Conservation (phyloP, 2,113 vertebrate genomes). For the Amphilophus citrinellus region DNA sequence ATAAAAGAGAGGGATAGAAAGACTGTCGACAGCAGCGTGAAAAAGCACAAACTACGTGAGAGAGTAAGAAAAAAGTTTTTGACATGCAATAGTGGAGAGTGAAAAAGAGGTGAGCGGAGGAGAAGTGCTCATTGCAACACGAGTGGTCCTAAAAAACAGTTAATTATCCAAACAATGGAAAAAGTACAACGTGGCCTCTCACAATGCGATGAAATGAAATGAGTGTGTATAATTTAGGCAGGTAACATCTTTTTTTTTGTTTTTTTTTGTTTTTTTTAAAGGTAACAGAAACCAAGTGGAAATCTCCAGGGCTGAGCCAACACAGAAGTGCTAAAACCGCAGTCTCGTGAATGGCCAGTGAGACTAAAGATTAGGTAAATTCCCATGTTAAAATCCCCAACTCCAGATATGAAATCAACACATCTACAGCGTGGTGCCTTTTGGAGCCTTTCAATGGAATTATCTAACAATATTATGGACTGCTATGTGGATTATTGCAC, state of each 20-base stretch:
- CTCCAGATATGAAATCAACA: not conserved
- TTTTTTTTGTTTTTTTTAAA: not conserved
- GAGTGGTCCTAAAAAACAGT: conserved; percentile 2
- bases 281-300: not conserved
- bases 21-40: not conserved
- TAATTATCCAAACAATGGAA: conserved; percentile 3
- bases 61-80: not conserved
- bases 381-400: not conserved
- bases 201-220: not conserved
- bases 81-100: not conserved
- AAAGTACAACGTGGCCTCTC: not conserved
- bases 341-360: not conserved
- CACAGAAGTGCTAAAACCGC: not conserved
- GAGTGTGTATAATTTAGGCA: not conserved
- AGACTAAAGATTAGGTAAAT: not conserved
- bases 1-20: not conserved
- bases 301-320: not conserved
- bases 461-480: too few species aligned
- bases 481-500: too few species aligned
- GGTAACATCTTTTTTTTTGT: not conserved
- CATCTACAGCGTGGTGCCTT: too few species aligned
- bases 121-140: not conserved
- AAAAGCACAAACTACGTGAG: not conserved
- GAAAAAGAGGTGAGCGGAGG: conserved; percentile 1
- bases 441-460: too few species aligned